A percentile compares a stretch with the other conserved stretches of the same genome.
phyloP scores from a whole-genome alignment of 1,140 invertebrate genomes.

The Sminthurides bifidus region DNA sequence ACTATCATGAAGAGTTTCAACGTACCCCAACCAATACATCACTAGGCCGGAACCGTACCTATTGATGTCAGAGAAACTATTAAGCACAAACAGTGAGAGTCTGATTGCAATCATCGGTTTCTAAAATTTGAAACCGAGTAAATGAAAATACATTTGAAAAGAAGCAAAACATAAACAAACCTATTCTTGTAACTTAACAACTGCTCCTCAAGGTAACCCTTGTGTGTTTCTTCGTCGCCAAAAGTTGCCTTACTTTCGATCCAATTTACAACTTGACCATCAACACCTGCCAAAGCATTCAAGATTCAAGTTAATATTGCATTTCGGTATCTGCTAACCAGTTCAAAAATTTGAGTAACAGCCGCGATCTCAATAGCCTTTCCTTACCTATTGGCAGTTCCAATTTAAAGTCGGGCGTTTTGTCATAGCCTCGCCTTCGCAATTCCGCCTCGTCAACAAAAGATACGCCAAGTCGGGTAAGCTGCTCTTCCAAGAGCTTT shows the following conservation, averaged over 20 bases:
- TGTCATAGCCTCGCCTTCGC: constrained; percentile 72
- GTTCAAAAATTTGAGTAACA: background rate
- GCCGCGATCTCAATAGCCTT: background rate
- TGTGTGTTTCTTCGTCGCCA: constrained; percentile 69
- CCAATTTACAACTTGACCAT: constrained; percentile 82
- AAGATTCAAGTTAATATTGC: background rate
- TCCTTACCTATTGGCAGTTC: constrained; percentile 62
- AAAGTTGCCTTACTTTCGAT: constrained; percentile 93
- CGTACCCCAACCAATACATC: constrained; percentile 91
- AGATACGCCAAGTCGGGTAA: constrained; percentile 47
- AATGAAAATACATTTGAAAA: constrained; percentile 5
- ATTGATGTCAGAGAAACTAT: constrained; percentile 1
- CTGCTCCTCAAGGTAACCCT: constrained; percentile 74
- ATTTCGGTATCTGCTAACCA: background rate
- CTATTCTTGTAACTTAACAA: constrained; percentile 83
- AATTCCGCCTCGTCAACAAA: constrained; percentile 73
- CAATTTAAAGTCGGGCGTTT: constrained; percentile 87
- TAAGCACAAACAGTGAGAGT: constrained; percentile 7
- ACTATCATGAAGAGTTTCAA: constrained; percentile 51
- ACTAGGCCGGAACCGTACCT: constrained; percentile 86
- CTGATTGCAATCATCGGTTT: background rate
- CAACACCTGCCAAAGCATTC: constrained; percentile 45
- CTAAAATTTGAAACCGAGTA: constrained; percentile 4
- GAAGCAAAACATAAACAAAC: constrained; percentile 36
- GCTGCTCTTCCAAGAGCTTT: constrained; percentile 47